Conservation (phyloP, 1,140 invertebrate genomes). For the Neoseiulus cucumeris region DNA sequence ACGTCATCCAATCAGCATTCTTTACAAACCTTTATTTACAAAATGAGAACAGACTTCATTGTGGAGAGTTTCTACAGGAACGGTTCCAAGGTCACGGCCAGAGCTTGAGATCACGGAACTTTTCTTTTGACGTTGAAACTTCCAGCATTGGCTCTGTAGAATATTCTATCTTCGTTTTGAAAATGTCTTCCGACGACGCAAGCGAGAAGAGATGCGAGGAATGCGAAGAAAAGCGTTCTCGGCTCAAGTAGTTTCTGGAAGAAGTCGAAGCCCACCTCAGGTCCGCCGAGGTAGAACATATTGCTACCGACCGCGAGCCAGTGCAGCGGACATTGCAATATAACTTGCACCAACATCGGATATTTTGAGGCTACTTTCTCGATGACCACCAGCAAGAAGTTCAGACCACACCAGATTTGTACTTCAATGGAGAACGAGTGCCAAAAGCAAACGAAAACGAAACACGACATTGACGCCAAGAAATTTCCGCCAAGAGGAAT, state of each 20-base stretch:
- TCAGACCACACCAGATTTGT: background rate
- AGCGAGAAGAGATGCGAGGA: background rate
- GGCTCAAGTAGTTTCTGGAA: background rate
- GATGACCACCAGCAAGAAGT: background rate
- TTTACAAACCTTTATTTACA: too few species aligned
- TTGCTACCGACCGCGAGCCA: background rate
- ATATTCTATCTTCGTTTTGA: background rate
- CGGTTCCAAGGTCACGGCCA: too few species aligned
- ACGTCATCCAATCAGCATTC: too few species aligned
- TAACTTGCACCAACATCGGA: background rate
- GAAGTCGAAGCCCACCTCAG: background rate
- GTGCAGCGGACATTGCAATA: background rate
- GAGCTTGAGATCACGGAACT: too few species aligned
- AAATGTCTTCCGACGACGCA: background rate
- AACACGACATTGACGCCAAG: background rate
- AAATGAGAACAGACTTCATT: too few species aligned
- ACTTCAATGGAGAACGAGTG: background rate
- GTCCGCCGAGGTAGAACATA: background rate
- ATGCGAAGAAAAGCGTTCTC: background rate
- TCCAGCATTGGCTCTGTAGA: background rate
- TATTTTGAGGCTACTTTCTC: background rate
- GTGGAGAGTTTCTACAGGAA: too few species aligned
- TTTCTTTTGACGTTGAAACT: too few species aligned
- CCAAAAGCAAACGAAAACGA: conserved; percentile 2
- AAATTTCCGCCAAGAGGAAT: background rate